phyloP scores from a whole-genome alignment of 2,888 invertebrate genomes.

The Coenonympha arcania region DNA sequence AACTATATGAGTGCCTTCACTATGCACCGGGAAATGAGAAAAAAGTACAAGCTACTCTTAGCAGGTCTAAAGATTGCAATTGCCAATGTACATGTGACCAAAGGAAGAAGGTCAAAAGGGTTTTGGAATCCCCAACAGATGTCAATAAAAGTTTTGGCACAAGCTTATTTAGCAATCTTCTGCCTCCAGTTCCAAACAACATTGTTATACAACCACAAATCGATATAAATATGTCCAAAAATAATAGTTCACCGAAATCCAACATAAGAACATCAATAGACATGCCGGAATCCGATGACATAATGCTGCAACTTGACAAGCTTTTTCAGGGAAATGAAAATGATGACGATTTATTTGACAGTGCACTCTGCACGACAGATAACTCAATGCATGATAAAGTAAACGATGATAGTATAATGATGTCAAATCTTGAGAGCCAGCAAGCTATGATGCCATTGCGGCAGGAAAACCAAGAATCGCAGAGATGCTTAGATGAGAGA shows the following conservation, averaged over 20 bases:
- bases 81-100: conserved; percentile 50
- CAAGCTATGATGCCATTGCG: background rate
- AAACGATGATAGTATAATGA: conserved; percentile 30
- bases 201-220: conserved; percentile 1
- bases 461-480: conserved; percentile 42
- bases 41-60: conserved; percentile 44
- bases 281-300: conserved; percentile 49
- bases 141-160: conserved; percentile 16
- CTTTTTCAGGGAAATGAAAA: conserved; percentile 57
- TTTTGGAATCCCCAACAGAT: conserved; percentile 30
- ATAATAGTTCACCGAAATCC: conserved; percentile 24
- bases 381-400: conserved; percentile 33
- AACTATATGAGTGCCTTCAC: conserved; percentile 50
- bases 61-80: conserved; percentile 35
- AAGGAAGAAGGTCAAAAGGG: conserved; percentile 42
- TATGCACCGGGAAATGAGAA: conserved; percentile 51
- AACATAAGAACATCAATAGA: conserved; percentile 35
- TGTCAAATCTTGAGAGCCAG: conserved; percentile 10
- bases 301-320: conserved; percentile 61
- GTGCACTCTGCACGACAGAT: conserved; percentile 41
- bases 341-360: conserved; percentile 64
- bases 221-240: background rate
- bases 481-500: conserved; percentile 56
- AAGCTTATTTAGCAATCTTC: conserved; percentile 16
- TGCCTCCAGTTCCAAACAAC: background rate